Evolutionary conservation across 1,140 invertebrate species (phyloP), one percentile per base, ranked within the genome.

Genomic region (Neuroterus valhalla): DNA sequence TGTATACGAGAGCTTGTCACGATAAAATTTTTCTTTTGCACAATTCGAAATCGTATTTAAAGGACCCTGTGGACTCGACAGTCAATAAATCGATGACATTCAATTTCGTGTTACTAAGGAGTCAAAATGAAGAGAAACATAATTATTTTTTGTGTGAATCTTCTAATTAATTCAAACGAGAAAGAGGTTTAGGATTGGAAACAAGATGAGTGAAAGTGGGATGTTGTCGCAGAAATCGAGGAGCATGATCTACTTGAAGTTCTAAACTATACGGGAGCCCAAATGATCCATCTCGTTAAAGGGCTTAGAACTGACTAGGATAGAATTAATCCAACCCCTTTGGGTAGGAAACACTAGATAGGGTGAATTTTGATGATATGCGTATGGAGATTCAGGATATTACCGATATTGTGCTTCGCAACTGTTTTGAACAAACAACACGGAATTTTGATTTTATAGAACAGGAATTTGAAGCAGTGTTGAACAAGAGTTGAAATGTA

Each of bases 201-300:
- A 4, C n/a, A 48, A 48, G 15, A 8, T 48, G 14, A 17, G 17
- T 19, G 17, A 19, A 48, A 17, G 10, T 48, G 46, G 15, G 6
- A 48, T 17, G 17, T 17, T 48, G 6, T 48, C 4, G 17, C 17
- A 26, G 23, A 62, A 14, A 26, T 31, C 6, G 21, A 26, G 12
- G 52, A 15, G 52, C 15, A 48, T 48, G 15, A 48, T 48, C 46
- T 19, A 62, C 52, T 62, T 62, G 5, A 26, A 62, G 15, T 62
- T 62, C 12, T 31, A 62, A 62, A 62, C 23, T 62, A 62, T 31
- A 38, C 31, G 10, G 31, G 5, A 62, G 55, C 31, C 55, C 15
- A 62, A 88, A 87, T 86, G 82, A 88, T 86, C 83, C 83, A 86
- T 86, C 86, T 85, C 86, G 86, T 88, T 89, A 89, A 84, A 84